Evolutionary conservation across 2,797 vertebrate genomes (phyloP), one percentile per base, ranked within the genome.

Genomic region (Myiothlypis chrysogaster): DNA sequence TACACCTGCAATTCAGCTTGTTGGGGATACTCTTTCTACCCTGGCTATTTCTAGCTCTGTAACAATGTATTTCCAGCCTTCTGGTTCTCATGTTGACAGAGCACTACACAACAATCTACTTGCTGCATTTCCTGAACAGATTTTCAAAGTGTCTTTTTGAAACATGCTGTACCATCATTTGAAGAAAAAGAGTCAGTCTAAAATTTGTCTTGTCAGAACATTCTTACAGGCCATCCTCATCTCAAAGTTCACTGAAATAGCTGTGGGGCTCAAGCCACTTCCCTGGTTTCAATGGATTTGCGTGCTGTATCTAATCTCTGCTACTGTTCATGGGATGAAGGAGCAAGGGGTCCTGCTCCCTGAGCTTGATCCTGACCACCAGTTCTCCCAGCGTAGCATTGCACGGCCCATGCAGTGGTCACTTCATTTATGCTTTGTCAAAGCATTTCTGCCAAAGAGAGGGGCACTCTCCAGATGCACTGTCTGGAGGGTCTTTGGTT

Each of bases 381-480:
- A 35, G 22, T 23, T 71, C 39, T 66, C 21, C 16, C n/a, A 84
- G 49, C 22, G 25, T 1, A 16, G 44, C 4, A 1, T 3, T n/a
- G 46, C 27, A 11, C 2, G 56, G 28, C 6, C 46, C 25, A 19
- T 35, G 20, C 15, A 17, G 22, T 14, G 28, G 15, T 46, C 3
- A 2, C 9, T 25, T 59, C 35, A 23, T 65, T n/a, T 71, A 18
- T 68, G 6, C 12, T 70, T 84, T 27, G 21, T 39, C 34, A 61
- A 77, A 65, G 44, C 5, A 6, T 73, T 70, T 66, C 27, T 0
- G 0, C 35, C 25, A 61, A 69, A 70, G 12, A 44, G 22, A 41
- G 12, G 25, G 9, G 8, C 0, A 1, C 4, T 72, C 11, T 15
- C 34, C 0, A 1, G 8, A 12, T 2, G 2, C 5, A 9, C n/a